Base-by-base conservation (phyloP, 2,113 vertebrate genomes). In the Colistium nudipinnis region DNA sequence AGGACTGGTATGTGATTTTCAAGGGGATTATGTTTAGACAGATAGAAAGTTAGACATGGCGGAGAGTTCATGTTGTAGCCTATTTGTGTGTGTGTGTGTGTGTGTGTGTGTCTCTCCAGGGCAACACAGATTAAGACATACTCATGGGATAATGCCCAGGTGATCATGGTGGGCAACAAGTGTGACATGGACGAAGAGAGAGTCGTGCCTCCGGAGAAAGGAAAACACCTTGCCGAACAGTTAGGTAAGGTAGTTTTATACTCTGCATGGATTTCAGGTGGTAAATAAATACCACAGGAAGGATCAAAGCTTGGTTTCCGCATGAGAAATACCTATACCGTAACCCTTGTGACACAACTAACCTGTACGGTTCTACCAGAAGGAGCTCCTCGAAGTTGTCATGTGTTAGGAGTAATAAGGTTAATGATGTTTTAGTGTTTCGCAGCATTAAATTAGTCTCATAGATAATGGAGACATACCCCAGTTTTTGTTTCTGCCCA, bases 91-190 rank as follows among this genome's bases (percentile, higher is more conserved):
- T 57, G 20, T 57, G 33, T 48, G 19, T 63, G 61, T 64, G 16
- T 41, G 17, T 66, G 38, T 67, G 48, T 54, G 17, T 48, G 22
- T 51, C 16, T 75, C 45, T 69, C 39, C 30, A 99, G 97, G 97
- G 97, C 97, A 27, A 99, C 97, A 22, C 97, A 99, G 88, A 99
- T 99, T 66, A 99, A 99, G 91, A 99, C 97, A 2, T 99, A 99
- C 83, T 99, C 97, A 3, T 99, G 97, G 97, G 97, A 99, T 85
- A 99, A 98, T 2, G 97, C 97, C 4, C 97, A 99, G 83, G 97
- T 99, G 48, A 96, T 99, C 90, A 93, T 99, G 86, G 97, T 99
- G 10, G 97, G 97, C 33, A 99, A 99, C 91, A 99, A 99, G 81
- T 98, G 97, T 72, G 97, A 99, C 88, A 95, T 99, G 96, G 97